A percentile compares a stretch with the other conserved stretches of the same genome.
Conservation (phyloP, 2,113 vertebrate species). For the human region DNA sequence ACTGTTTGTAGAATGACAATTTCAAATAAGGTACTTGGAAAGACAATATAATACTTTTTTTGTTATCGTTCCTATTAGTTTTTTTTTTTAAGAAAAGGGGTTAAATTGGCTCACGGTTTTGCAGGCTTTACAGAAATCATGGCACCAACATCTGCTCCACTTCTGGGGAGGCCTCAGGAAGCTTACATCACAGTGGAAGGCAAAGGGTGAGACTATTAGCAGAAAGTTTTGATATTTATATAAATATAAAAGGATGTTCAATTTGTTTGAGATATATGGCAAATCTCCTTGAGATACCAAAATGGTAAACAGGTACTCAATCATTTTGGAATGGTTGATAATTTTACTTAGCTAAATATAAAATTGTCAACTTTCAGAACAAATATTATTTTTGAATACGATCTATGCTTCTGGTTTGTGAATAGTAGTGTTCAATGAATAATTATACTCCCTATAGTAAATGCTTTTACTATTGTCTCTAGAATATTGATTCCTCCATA, state of each 20-base stretch:
- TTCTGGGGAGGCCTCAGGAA: too few relatives aligned
- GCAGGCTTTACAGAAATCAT: too few relatives aligned
- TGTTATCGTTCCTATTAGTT: neutral
- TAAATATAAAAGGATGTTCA: neutral
- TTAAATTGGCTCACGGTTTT: too few relatives aligned
- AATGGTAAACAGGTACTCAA: neutral
- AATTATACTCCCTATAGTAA: neutral
- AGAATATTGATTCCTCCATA: neutral
- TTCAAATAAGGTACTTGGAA: slow-evolving; percentile 33
- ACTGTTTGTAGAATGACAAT: neutral
- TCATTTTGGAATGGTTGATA: slow-evolving; percentile 1
- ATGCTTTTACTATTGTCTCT: neutral
- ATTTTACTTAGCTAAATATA: slow-evolving; percentile 24
- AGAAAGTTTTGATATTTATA: neutral
- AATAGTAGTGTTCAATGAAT: neutral
- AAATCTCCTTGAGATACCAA: neutral
- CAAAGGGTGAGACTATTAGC: neutral
- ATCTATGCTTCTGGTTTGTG: neutral
- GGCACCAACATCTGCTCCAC: too few relatives aligned
- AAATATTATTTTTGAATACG: slow-evolving; percentile 35
- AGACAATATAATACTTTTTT: neutral
- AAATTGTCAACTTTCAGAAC: neutral
- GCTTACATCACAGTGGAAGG: too few relatives aligned
- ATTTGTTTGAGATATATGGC: neutral
- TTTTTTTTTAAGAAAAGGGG: too few relatives aligned